A percentile compares a stretch with the other conserved stretches of the same genome.
Conservation (phyloP, 2,797 vertebrate genomes). For the Remorina albescens region DNA sequence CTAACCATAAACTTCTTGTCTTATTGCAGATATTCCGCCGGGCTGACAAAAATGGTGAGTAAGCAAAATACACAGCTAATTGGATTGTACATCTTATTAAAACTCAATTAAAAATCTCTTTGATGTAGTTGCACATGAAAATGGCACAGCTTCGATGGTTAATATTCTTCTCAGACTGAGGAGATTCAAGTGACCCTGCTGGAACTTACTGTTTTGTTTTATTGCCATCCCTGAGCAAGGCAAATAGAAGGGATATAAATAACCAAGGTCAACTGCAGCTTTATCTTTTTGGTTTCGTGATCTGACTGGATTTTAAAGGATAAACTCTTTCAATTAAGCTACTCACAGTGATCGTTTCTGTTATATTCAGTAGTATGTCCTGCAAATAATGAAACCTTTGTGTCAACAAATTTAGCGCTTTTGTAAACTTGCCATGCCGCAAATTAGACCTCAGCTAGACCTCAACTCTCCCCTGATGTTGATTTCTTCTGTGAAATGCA, state of each 20-base stretch:
- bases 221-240: not conserved
- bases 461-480: not conserved
- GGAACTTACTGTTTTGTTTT: slow-evolving; percentile 11
- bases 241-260: slow-evolving; percentile 29
- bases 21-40: slow-evolving; percentile 93
- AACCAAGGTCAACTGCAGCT: slow-evolving; percentile 33
- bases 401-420: not conserved
- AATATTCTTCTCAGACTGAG: slow-evolving; percentile 17
- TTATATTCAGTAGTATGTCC: not conserved
- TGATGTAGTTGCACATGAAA: slow-evolving; percentile 2
- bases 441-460: not conserved
- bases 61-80: slow-evolving; percentile 41
- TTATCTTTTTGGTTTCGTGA: slow-evolving; percentile 17
- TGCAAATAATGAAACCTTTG: not conserved
- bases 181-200: slow-evolving; percentile 11
- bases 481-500: slow-evolving; percentile 2
- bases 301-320: slow-evolving; percentile 28
- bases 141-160: not conserved
- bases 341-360: not conserved
- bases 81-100: slow-evolving; percentile 22
- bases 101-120: slow-evolving; percentile 31
- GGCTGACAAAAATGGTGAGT: slow-evolving; percentile 97
- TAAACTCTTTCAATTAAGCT: slow-evolving; percentile 10
- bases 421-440: not conserved
- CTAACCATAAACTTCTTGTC: slow-evolving; percentile 52